These are phyloP conservation scores for Pungitius pungitius DNA, from an alignment of 2,113 vertebrate species.

Conservation along the genomic window DNA sequence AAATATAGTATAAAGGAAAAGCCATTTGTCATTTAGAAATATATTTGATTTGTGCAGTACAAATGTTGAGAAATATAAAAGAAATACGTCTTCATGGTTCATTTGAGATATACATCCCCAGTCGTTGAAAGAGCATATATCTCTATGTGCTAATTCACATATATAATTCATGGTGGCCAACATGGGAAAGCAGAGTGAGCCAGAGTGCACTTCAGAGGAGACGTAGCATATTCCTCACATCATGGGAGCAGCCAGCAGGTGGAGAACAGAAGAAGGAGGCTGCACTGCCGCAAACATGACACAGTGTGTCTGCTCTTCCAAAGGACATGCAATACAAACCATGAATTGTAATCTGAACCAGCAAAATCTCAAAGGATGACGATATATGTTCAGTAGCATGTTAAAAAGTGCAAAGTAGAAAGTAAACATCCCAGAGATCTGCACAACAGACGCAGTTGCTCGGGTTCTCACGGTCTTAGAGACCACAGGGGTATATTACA, in stretches of 20 bases:
- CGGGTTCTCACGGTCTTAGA: background rate
- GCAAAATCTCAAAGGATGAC: background rate
- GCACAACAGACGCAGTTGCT: background rate
- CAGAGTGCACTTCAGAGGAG: slow-evolving; percentile 44
- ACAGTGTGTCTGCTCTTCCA: background rate
- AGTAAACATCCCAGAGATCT: background rate
- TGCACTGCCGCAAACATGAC: background rate
- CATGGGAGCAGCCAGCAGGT: slow-evolving; percentile 17
- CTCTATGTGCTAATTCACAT: slow-evolving; percentile 53
- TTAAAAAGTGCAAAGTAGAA: background rate
- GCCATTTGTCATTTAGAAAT: background rate
- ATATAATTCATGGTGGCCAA: slow-evolving; percentile 53
- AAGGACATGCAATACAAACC: background rate
- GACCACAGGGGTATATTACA: slow-evolving; percentile 11
- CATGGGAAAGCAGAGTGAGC: slow-evolving; percentile 28
- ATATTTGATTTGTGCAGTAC: background rate
- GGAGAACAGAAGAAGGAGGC: slow-evolving; percentile 28
- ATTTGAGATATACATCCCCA: slow-evolving; percentile 35
- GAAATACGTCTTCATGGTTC: background rate
- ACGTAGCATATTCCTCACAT: slow-evolving; percentile 33
- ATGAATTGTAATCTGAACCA: background rate
- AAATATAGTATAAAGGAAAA: too few species aligned
- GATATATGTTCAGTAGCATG: too few species aligned
- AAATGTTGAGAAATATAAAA: background rate
- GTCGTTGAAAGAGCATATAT: slow-evolving; percentile 60